Evolutionary conservation across 2,888 invertebrate species (phyloP).

Genomic region (Mylabris sibirica): DNA sequence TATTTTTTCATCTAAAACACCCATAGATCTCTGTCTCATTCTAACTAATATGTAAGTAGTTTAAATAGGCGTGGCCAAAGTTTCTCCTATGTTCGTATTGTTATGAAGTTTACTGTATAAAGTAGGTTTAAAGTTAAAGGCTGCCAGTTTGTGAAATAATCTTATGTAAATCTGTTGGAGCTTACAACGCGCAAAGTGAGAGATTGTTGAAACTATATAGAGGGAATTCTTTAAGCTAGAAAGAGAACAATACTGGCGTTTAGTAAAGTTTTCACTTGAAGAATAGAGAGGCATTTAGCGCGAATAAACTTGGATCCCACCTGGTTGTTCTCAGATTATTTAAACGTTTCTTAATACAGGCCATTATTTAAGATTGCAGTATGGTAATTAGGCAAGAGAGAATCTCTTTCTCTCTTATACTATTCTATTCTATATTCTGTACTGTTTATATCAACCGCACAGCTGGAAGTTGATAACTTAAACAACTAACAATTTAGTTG

Average conservation of each 20-base stretch:
- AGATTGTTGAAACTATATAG: conserved; percentile 26
- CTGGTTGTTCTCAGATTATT: conserved; percentile 63
- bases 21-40: no score
- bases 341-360: conserved; percentile 63
- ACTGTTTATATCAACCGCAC: conserved; percentile 46
- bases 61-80: no score
- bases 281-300: conserved; percentile 60
- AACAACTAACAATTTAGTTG: conserved; percentile 36
- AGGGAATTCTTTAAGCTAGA: conserved; percentile 17
- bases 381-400: conserved; percentile 54
- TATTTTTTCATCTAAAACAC: no score
- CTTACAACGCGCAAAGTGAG: conserved; percentile 46
- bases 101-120: no score
- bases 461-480: conserved; percentile 51
- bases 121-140: conserved; percentile 60
- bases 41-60: no score
- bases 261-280: conserved; percentile 52
- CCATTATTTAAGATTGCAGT: conserved; percentile 62
- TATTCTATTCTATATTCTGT: no score
- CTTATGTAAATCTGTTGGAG: conserved; percentile 60
- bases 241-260: conserved; percentile 14
- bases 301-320: conserved; percentile 61
- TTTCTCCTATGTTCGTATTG: no score
- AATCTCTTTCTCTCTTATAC: conserved; percentile 37
- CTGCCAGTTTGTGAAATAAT: conserved; percentile 60